Evolutionary conservation across 2,113 vertebrate species (phyloP), one percentile per base, ranked within the genome.

Genomic region (Echinops telfairi): DNA sequence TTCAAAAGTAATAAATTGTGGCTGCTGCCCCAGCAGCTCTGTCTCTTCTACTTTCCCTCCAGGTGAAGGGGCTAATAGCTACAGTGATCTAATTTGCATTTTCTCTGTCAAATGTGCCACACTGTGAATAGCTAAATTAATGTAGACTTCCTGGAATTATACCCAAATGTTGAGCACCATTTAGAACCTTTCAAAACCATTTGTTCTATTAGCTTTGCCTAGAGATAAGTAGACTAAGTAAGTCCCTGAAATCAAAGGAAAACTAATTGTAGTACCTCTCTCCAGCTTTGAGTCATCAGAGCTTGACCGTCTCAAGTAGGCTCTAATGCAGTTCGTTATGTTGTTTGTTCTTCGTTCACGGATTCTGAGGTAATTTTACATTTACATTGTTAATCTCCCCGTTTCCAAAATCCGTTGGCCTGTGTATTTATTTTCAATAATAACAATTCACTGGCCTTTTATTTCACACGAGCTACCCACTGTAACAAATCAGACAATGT

Each of bases 61-160:
- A 29, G 2, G 83, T 60, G 88, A 58, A 92, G 88, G 71, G 70
- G 91, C 89, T 40, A 70, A 57, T 29, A 87, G 85, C 84, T 92
- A 27, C 38, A 79, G 47, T 89, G 83, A 95, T 94, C 66, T 89
- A 38, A 91, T 96, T 91, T 92, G 78, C 87, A 92, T 91, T 81
- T 88, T 87, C 68, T 81, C 68, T 92, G 84, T 95, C 91, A 94
- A 84, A 93, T 60, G 43, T 95, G 94, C 66, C 73, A 92, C 68
- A 92, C 73, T 79, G 16, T 92, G 75, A 95, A 95, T 91, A 89
- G 89, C 81, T 95, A 90, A 94, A 96, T 96, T 95, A 97, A 93
- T 29, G 80, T 86, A 85, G 60, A 75, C 84, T 95, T 94, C 81
- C 91, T 96, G 94, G 91, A 94, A 89, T 53, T 75, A 58, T 84